A percentile compares a stretch with the other conserved stretches of the same genome.
Evolutionary conservation across 2,888 invertebrate genomes (phyloP).

Genomic region (Steinernema hermaphroditum): DNA sequence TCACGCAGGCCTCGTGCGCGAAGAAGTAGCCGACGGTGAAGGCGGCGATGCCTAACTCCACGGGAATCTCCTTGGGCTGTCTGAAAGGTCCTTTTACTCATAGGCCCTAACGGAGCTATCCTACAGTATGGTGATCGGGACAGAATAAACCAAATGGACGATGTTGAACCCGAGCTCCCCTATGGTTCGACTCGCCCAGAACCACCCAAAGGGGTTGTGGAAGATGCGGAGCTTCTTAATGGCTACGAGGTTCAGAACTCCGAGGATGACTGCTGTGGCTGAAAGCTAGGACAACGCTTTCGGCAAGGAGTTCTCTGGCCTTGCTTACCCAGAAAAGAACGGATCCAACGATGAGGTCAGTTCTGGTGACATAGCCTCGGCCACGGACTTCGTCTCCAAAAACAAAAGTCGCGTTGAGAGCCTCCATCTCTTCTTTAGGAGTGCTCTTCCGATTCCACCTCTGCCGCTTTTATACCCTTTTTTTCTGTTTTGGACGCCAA

Average conservation of each 20-base stretch:
- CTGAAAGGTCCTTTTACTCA: not conserved
- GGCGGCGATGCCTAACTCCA: not conserved
- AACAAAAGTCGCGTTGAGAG: not conserved
- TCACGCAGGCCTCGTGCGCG: not conserved
- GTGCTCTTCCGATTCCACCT: too few relatives aligned
- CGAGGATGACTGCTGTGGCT: not conserved
- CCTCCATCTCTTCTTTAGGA: not conserved
- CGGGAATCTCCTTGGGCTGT: not conserved
- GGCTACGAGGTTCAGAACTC: not conserved
- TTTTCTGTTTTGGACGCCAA: too few relatives aligned
- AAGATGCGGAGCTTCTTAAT: not conserved
- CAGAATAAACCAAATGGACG: not conserved
- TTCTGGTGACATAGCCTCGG: not conserved
- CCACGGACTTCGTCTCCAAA: not conserved
- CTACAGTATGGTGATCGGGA: not conserved
- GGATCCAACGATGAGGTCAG: not conserved
- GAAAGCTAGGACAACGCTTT: not conserved
- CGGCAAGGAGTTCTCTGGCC: not conserved
- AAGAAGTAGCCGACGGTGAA: too few relatives aligned
- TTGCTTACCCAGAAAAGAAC: not conserved
- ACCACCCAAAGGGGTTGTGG: slow-evolving; percentile 18
- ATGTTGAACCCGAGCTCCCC: not conserved
- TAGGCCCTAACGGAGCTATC: not conserved
- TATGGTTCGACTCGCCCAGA: not conserved
- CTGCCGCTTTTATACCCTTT: too few relatives aligned